phyloP scores from a whole-genome alignment of 2,113 vertebrate genomes.

The Australoheros scitulus region DNA sequence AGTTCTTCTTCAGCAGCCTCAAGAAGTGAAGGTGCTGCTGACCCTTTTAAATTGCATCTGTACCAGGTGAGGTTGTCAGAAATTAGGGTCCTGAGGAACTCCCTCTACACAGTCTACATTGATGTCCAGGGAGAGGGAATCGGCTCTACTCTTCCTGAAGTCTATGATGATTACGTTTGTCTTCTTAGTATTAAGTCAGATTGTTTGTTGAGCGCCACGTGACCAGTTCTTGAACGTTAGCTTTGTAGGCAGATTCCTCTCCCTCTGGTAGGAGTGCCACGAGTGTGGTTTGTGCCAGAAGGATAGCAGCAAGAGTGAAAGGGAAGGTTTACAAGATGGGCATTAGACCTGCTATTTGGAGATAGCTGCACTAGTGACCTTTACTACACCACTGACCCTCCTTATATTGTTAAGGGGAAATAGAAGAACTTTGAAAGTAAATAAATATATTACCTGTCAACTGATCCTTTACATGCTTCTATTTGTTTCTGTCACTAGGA shows the following conservation, averaged over 20 bases:
- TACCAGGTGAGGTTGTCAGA: not conserved
- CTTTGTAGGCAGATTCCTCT: too few species aligned
- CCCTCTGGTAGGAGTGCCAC: too few species aligned
- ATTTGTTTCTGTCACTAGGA: slow-evolving; percentile 26
- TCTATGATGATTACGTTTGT: not conserved
- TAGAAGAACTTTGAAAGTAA: not conserved
- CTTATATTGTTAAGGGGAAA: not conserved
- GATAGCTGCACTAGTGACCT: not conserved
- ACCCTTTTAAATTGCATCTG: not conserved
- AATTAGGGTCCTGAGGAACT: not conserved
- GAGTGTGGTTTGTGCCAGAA: too few species aligned
- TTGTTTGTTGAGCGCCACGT: too few species aligned
- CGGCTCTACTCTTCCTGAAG: not conserved
- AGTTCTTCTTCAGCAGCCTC: not conserved
- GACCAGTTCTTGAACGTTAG: too few species aligned
- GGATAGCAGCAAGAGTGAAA: too few species aligned
- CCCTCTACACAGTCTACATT: not conserved
- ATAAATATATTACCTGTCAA: not conserved
- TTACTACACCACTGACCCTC: not conserved
- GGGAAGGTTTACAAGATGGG: too few species aligned
- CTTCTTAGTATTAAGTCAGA: too few species aligned
- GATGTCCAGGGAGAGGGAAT: not conserved
- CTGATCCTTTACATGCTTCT: not conserved
- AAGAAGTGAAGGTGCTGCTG: not conserved
- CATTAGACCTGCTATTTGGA: too few species aligned